phyloP scores from a whole-genome alignment of 2,113 vertebrate species.

The Eclectus roratus region DNA sequence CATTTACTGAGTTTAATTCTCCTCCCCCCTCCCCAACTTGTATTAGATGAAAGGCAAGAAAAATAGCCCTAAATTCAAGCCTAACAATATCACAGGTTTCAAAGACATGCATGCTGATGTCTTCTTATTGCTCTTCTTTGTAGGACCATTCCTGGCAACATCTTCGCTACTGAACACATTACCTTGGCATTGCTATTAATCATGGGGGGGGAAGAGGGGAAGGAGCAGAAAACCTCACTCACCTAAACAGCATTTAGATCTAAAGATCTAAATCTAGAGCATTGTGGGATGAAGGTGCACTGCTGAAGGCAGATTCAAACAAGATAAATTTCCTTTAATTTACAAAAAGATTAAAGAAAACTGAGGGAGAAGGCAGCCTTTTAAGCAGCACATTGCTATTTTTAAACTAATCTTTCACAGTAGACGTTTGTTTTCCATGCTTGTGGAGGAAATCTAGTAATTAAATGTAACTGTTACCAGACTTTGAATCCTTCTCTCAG shows the following conservation, averaged over 20 bases:
- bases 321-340: not conserved
- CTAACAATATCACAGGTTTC: not conserved
- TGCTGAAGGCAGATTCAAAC: not conserved
- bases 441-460: not conserved
- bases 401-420: conserved; percentile 25
- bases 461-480: conserved; percentile 29
- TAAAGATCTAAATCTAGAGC: not conserved
- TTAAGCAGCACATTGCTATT: conserved; percentile 9
- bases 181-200: too few species aligned
- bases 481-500: not conserved
- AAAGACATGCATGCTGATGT: not conserved
- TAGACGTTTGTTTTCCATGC: conserved; percentile 24
- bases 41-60: not conserved
- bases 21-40: not conserved
- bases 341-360: not conserved
- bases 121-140: not conserved
- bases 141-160: not conserved
- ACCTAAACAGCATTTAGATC: not conserved
- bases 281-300: not conserved
- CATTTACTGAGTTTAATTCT: not conserved
- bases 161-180: not conserved
- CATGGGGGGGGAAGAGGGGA: fast-evolving
- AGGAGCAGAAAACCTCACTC: not conserved
- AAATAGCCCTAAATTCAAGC: not conserved
- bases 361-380: not conserved